Evolutionary conservation across 2,888 invertebrate species (phyloP), one percentile per base, ranked within the genome.

Genomic region (Harpalus rubripes): DNA sequence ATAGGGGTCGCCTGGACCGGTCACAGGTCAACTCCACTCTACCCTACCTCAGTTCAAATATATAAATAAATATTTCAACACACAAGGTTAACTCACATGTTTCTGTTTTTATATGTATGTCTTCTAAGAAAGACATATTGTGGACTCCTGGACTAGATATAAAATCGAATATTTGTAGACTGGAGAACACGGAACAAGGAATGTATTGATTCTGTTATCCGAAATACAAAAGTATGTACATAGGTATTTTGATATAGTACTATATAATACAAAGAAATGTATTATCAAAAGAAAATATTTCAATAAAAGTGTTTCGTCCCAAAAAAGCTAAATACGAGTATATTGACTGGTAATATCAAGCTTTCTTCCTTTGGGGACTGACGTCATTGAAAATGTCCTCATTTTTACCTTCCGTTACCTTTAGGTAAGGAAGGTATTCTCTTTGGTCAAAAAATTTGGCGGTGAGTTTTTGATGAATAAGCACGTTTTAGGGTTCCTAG

Each of bases 21-120:
- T 59, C 16, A 16, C 15, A 32, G 32, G 68, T 68, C 68, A 15
- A 26, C 65, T n/a, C 18, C 22, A 32, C 32, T 32, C 32, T 32
- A 32, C 44, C 32, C n/a, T 39, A n/a, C 68, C 39, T 39, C 12
- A 22, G 32, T 12, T 39, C 15, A 68, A 68, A 68, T 68, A 68
- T 68, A 68, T 68, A 68, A 68, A 68, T 68, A 68, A 68, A 68
- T 68, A 68, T 68, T 68, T 68, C 12, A 68, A 32, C 26, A 68
- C n/a, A 26, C 15, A 32, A 32, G 68, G 32, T 39, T 39, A 68
- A 39, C 32, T 68, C 68, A 68, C 5, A 68, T 68, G 68, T 68
- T 68, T 32, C 68, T 68, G 68, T 68, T 68, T 68, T 68, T 68
- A 68, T 26, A 68, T 63, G 26, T 32, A 32, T 32, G 32, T 22